Percentiles rank a stretch among this genome's conserved stretches.
phyloP scores from a whole-genome alignment of 2,888 invertebrate species.

The Drosophila multiciliata region DNA sequence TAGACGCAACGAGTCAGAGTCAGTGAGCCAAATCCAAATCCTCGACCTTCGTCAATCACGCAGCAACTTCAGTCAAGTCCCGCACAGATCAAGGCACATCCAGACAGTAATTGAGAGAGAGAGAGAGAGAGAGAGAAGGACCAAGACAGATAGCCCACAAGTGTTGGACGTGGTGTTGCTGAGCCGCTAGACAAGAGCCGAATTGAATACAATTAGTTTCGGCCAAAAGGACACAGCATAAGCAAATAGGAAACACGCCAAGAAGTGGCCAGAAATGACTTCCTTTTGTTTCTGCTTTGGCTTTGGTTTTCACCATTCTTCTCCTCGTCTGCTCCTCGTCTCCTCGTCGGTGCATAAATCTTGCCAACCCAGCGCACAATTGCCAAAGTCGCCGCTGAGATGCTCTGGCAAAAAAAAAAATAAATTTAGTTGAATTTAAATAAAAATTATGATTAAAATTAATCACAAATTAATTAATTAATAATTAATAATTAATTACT shows the following conservation, averaged over 20 bases:
- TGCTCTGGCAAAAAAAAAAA: conserved; percentile 23
- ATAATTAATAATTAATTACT: too few relatives aligned
- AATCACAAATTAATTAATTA: too few relatives aligned
- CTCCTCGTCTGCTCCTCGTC: background rate
- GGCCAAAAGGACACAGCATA: conserved; percentile 19
- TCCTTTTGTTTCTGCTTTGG: conserved; percentile 42
- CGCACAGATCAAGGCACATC: background rate
- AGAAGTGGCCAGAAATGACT: conserved; percentile 63
- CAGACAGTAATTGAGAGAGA: conserved; percentile 23
- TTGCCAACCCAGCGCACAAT: background rate
- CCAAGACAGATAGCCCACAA: conserved; percentile 53
- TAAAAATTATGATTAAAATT: too few relatives aligned
- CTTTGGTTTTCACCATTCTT: background rate
- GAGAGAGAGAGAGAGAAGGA: conserved; percentile 4
- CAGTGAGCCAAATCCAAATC: conserved; percentile 13
- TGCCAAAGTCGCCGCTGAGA: conserved; percentile 23
- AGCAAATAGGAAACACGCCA: conserved; percentile 14
- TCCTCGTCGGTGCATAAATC: conserved; percentile 12
- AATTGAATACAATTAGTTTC: conserved; percentile 57
- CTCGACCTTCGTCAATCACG: conserved; percentile 71
- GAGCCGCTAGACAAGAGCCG: conserved; percentile 68
- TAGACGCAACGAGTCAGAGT: conserved; percentile 20
- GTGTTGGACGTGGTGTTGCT: conserved; percentile 59
- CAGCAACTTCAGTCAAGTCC: conserved; percentile 31
- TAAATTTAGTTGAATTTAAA: too few relatives aligned